phyloP scores from a whole-genome alignment of 1,140 invertebrate genomes.

The Drosophila varians region DNA sequence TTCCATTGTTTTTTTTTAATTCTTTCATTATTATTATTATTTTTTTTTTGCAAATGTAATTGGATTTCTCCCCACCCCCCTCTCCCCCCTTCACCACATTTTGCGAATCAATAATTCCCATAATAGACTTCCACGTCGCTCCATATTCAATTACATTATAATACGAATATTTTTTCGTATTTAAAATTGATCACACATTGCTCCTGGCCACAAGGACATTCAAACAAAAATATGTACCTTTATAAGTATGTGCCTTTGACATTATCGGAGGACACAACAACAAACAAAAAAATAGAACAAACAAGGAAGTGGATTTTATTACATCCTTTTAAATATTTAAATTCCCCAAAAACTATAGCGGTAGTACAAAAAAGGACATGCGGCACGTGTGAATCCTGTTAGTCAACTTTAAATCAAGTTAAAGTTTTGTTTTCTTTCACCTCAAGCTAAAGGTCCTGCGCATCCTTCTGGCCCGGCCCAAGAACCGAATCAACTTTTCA shows the following conservation, averaged over 20 bases:
- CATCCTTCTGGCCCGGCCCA: constrained; percentile 1
- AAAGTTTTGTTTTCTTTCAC: constrained; percentile 4
- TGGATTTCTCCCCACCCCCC: no score
- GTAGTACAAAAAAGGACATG: neutral
- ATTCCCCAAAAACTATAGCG: neutral
- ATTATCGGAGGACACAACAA: no score
- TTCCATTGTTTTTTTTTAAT: constrained; percentile 3
- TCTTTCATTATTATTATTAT: neutral
- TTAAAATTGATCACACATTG: constrained; percentile 2
- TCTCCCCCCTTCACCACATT: neutral
- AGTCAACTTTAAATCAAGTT: constrained; percentile 10
- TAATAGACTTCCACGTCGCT: neutral
- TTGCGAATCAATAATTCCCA: constrained; percentile 14
- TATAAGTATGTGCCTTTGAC: constrained; percentile 1
- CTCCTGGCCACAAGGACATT: neutral
- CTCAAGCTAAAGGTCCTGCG: neutral
- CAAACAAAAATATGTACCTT: neutral
- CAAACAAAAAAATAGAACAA: no score
- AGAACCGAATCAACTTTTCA: constrained; percentile 2
- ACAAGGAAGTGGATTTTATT: no score
- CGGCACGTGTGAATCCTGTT: constrained; percentile 17
- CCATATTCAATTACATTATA: neutral
- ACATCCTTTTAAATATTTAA: neutral
- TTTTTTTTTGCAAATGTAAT: constrained; percentile 7
- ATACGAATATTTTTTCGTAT: no score